Base-by-base conservation (phyloP, 2,888 invertebrate species). In the Agrochola macilenta region DNA sequence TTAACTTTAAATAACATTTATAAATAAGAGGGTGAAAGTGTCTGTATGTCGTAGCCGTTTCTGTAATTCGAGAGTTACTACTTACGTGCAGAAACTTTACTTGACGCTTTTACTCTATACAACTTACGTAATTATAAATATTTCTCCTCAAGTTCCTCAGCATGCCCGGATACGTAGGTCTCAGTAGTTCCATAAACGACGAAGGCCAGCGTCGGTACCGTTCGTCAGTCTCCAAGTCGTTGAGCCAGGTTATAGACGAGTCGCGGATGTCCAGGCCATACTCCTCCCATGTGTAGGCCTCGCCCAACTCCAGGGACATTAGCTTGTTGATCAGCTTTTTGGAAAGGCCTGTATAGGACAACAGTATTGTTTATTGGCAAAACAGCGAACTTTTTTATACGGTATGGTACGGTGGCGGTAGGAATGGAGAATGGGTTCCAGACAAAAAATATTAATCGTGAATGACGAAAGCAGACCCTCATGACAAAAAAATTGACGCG, bases 121-220 rank as follows among this genome's bases (percentile, higher is more conserved):
- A 52, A 94, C 97, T 96, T 92, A 98, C 98, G 92, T 98, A 97
- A 95, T 98, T 98, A 89, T 98, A 98, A 43, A 99, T 97, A 95
- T 99, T 99, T 89, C 98, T 97, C 78, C 98, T 97, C 88, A 99
- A 97, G 92, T 98, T 98, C 84, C 99, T 97, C 81, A 99, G 96
- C 99, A 99, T 99, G 75, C 99, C 99, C 0, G 99, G 99, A 92
- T 99, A 99, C 0, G 99, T 99, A n/a, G 99, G 99, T 80, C 99
- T 97, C 83, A 99, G 96, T 82, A 99, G 96, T 90, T 99, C 99
- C 97, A 98, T 98, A 74, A 99, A 97, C 58, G 98, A 98, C 1
- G 98, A 97, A 0, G 99, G 98, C 99, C 99, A 99, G 76, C 98
- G 97, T 49, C 97, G 97, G 93, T 99, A 99, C 83, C 98, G 97